phyloP scores from a whole-genome alignment of 2,888 invertebrate genomes.

The Drosophila cognata region DNA sequence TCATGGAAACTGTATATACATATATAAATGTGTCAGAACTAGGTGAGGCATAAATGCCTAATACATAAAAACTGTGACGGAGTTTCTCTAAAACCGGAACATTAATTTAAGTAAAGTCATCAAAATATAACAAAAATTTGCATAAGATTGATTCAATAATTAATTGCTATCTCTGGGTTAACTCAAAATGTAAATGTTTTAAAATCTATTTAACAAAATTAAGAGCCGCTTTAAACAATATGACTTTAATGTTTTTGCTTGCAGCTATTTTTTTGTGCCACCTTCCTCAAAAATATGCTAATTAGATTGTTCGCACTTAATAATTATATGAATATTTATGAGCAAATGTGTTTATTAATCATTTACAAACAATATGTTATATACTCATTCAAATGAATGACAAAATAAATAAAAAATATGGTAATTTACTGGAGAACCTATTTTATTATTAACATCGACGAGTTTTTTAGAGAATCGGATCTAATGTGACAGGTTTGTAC shows the following conservation, averaged over 20 bases:
- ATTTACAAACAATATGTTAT: slow-evolving; percentile 33
- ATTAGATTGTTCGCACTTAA: slow-evolving; percentile 71
- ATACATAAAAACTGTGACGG: not conserved
- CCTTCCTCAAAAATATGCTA: slow-evolving; percentile 51
- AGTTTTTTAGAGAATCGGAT: slow-evolving; percentile 10
- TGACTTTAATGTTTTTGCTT: slow-evolving; percentile 37
- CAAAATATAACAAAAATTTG: not conserved
- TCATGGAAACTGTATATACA: not conserved
- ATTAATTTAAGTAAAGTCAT: not conserved
- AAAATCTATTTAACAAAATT: slow-evolving; percentile 8
- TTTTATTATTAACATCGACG: slow-evolving; percentile 26
- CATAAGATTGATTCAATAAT: not conserved
- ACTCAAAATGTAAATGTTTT: not conserved
- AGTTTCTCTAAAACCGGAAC: not conserved
- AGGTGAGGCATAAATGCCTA: not conserved
- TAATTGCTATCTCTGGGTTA: not conserved
- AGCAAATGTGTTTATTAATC: slow-evolving; percentile 41
- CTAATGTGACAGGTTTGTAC: slow-evolving; percentile 25
- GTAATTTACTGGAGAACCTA: slow-evolving; percentile 32
- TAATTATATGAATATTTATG: slow-evolving; percentile 74
- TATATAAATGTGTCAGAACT: not conserved
- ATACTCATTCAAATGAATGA: slow-evolving; percentile 42
- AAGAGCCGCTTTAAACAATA: slow-evolving; percentile 11
- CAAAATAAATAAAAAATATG: slow-evolving; percentile 1
- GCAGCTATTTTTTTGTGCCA: slow-evolving; percentile 14